Conservation (phyloP, 2,888 invertebrate species). For the Leptarthrus brevirostris region DNA sequence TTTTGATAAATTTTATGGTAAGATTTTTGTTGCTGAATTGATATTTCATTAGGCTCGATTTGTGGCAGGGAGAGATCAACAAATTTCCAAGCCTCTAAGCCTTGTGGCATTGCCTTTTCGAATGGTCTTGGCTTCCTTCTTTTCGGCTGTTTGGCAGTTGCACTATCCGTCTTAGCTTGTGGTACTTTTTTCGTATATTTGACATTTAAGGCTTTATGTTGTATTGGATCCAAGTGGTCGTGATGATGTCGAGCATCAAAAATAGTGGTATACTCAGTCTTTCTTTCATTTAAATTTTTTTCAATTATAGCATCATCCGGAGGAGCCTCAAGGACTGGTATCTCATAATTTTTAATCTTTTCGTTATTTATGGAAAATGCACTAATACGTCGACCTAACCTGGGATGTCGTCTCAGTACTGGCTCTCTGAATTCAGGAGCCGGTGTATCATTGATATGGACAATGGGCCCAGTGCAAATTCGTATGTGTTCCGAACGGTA, state of each 20-base stretch:
- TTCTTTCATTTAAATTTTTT: slow-evolving; percentile 59
- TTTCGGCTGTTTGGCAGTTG: not conserved
- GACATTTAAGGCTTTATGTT: slow-evolving; percentile 60
- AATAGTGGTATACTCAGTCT: slow-evolving; percentile 58
- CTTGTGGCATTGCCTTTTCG: slow-evolving; percentile 3
- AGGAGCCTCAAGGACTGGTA: slow-evolving; percentile 59
- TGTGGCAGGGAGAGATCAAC: not conserved
- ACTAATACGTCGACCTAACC: slow-evolving; percentile 59
- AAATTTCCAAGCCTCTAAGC: not conserved
- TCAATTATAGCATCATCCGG: slow-evolving; percentile 56
- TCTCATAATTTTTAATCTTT: slow-evolving; percentile 49
- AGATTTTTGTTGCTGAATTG: too few relatives aligned
- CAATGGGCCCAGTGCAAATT: not conserved
- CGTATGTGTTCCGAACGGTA: not conserved
- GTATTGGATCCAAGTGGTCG: slow-evolving; percentile 62
- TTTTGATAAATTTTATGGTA: too few relatives aligned
- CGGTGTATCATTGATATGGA: slow-evolving; percentile 58
- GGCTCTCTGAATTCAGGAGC: slow-evolving; percentile 62
- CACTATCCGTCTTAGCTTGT: slow-evolving; percentile 46
- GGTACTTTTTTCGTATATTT: slow-evolving; percentile 58
- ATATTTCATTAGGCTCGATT: not conserved
- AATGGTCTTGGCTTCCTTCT: not conserved
- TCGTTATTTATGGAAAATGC: slow-evolving; percentile 59
- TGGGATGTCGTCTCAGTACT: slow-evolving; percentile 61
- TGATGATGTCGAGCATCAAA: slow-evolving; percentile 65